Evolutionary conservation across 2,113 vertebrate species (phyloP).

Genomic region (Dipodomys ordii): DNA sequence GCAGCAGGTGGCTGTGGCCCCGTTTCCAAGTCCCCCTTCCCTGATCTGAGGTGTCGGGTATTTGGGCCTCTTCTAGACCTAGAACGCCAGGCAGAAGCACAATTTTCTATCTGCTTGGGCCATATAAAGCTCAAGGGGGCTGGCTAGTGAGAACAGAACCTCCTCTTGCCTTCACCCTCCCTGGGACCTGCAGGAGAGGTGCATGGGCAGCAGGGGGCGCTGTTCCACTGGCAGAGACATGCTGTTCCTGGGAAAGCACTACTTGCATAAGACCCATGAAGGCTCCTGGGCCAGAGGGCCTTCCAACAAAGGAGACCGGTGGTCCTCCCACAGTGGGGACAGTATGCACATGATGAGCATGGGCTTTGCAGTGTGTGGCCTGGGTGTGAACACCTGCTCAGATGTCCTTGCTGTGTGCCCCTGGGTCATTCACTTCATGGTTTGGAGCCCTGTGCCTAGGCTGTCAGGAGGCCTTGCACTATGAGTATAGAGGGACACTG

Average conservation of each 20-base stretch:
- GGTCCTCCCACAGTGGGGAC: not conserved
- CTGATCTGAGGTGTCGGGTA: not conserved
- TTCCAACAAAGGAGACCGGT: not conserved
- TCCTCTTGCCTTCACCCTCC: too few species aligned
- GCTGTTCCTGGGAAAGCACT: not conserved
- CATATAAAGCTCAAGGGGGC: too few species aligned
- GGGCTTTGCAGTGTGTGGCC: not conserved
- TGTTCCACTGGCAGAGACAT: not conserved
- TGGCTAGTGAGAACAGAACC: too few species aligned
- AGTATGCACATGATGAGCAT: not conserved
- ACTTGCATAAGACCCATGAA: rapidly evolving
- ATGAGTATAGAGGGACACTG: not conserved
- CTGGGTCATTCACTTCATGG: not conserved
- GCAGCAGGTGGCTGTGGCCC: too few species aligned
- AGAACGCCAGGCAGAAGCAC: not conserved
- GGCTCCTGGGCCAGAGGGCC: too few species aligned
- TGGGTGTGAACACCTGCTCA: not conserved
- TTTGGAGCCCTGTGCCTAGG: not conserved
- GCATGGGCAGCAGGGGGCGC: constrained; percentile 63
- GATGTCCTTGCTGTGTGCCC: not conserved
- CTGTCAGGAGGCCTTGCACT: not conserved
- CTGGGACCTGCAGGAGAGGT: not conserved
- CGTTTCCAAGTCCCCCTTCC: not conserved
- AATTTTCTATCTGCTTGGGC: not conserved
- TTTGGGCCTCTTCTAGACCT: too few species aligned